Conservation (phyloP, 35 echinoderm and acorn worm genomes). For the Antedon bifida region DNA sequence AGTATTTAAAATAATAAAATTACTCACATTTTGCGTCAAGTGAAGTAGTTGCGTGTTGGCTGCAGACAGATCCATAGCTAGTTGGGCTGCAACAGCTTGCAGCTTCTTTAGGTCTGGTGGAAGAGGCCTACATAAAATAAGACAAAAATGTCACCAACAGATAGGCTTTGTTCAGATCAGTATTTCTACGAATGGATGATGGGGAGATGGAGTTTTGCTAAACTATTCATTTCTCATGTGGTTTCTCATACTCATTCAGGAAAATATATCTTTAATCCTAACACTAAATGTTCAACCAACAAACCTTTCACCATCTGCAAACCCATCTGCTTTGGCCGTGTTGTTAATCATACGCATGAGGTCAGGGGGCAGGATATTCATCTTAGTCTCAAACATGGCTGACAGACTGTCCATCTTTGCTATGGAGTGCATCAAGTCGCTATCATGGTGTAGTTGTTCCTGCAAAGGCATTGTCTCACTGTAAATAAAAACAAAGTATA, state of each 20-base stretch:
- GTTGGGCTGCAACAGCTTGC: conserved; percentile 15
- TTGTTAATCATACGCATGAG: conserved; percentile 29
- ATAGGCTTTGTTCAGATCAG: background rate
- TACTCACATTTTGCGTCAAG: conserved; percentile 49
- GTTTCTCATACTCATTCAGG: no score
- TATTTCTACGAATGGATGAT: background rate
- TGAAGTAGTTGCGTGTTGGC: conserved; percentile 48
- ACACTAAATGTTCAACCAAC: no score
- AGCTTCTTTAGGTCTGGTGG: conserved; percentile 25
- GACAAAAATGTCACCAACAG: background rate
- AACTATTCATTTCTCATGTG: no score
- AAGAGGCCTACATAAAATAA: background rate
- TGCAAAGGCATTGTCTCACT: conserved; percentile 26
- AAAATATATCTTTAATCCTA: no score
- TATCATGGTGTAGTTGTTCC: conserved; percentile 64
- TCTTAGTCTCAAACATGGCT: conserved; percentile 27
- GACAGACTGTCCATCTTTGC: conserved; percentile 39
- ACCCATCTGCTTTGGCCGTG: conserved; percentile 12
- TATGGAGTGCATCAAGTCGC: conserved; percentile 36
- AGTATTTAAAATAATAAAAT: no score
- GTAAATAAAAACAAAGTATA: conserved; percentile 7
- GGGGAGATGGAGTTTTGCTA: background rate
- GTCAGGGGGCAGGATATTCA: conserved; percentile 56
- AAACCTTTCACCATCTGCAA: background rate
- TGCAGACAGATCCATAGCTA: conserved; percentile 30